Evolutionary conservation across 1,140 invertebrate species (phyloP).

Genomic region (Magallana gigas): DNA sequence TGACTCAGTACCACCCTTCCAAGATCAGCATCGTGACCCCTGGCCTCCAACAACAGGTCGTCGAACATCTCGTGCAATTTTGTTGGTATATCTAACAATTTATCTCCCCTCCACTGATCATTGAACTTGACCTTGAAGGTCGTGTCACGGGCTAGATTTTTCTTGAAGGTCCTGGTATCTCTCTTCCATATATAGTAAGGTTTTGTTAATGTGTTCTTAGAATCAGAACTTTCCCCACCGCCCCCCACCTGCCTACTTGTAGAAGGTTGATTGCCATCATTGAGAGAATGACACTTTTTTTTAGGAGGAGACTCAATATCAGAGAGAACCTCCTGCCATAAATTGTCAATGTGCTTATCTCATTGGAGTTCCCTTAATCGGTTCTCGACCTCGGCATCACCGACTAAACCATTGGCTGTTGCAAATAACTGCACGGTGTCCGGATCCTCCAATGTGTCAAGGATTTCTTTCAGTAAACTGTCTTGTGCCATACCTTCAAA

Average conservation of each 20-base stretch:
- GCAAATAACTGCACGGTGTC: slow-evolving; percentile 29
- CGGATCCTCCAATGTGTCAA: slow-evolving; percentile 19
- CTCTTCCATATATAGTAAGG: slow-evolving; percentile 42
- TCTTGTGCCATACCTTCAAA: slow-evolving; percentile 18
- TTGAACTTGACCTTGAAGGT: neutral
- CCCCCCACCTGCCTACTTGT: neutral
- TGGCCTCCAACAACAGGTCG: slow-evolving; percentile 39
- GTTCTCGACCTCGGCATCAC: neutral
- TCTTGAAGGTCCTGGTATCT: slow-evolving; percentile 40
- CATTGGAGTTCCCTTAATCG: slow-evolving; percentile 38
- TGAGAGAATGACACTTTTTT: neutral
- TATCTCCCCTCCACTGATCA: slow-evolving; percentile 27
- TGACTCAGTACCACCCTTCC: slow-evolving; percentile 48
- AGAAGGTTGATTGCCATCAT: slow-evolving; percentile 15
- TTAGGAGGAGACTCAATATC: slow-evolving; percentile 30
- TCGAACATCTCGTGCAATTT: slow-evolving; percentile 48
- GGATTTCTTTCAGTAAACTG: slow-evolving; percentile 41
- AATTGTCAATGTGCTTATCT: slow-evolving; percentile 33
- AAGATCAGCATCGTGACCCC: slow-evolving; percentile 38
- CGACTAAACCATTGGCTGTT: slow-evolving; percentile 20
- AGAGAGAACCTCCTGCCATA: slow-evolving; percentile 39
- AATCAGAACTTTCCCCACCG: neutral
- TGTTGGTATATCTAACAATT: slow-evolving; percentile 32
- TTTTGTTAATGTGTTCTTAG: slow-evolving; percentile 3
- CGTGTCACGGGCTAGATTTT: slow-evolving; percentile 35